phyloP scores from a whole-genome alignment of 1,140 invertebrate species.

The Zeugodacus cucurbitae region DNA sequence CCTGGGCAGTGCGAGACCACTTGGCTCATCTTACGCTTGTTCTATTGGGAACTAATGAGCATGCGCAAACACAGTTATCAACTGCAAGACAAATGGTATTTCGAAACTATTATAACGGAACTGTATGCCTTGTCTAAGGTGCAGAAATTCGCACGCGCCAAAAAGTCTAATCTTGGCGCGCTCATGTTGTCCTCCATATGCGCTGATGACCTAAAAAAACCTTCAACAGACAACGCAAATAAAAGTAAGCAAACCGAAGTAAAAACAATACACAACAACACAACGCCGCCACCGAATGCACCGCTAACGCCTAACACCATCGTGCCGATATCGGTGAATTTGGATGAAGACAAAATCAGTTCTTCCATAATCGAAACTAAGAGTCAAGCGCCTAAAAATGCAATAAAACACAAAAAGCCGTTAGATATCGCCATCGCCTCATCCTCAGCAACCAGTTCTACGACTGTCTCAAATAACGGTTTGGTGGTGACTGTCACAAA shows the following conservation, averaged over 20 bases:
- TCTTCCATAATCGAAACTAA: constrained; percentile 18
- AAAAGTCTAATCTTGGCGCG: neutral
- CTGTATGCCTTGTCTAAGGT: constrained; percentile 44
- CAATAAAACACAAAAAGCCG: neutral
- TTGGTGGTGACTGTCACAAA: neutral
- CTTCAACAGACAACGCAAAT: neutral
- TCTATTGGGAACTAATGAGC: constrained; percentile 51
- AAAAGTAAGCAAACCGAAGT: neutral
- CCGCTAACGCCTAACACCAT: neutral
- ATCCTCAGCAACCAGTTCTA: neutral
- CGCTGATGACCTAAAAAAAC: neutral
- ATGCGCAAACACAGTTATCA: constrained; percentile 56
- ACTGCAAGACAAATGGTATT: constrained; percentile 60
- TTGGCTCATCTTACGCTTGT: constrained; percentile 55
- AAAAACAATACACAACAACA: neutral
- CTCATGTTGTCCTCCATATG: neutral
- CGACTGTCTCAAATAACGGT: neutral
- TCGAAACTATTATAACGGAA: constrained; percentile 51
- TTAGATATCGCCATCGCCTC: neutral
- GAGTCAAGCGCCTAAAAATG: neutral
- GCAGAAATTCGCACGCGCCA: neutral
- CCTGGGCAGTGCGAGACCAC: constrained; percentile 55
- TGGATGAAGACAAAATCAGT: constrained; percentile 26
- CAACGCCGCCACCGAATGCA: neutral
- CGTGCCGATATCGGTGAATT: neutral